These are phyloP conservation scores for Theretra japonica DNA, from an alignment of 2,888 invertebrate genomes.

Conservation along the genomic window DNA sequence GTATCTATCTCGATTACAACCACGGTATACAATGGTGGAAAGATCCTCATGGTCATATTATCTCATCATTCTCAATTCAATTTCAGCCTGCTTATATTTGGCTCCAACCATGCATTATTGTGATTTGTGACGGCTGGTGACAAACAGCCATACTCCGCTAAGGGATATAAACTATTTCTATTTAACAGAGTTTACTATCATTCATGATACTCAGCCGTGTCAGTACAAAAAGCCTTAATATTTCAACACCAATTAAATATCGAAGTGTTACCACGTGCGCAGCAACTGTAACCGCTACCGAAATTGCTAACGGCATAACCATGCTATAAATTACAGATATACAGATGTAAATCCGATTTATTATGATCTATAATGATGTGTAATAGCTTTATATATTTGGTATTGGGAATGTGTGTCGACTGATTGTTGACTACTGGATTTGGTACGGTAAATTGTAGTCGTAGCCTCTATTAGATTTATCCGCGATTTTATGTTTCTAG, in stretches of 20 bases:
- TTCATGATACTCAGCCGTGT: too few species aligned
- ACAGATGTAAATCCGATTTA: conserved; percentile 15
- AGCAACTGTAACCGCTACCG: conserved; percentile 18
- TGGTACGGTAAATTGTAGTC: background rate
- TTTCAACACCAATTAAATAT: background rate
- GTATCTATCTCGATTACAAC: too few species aligned
- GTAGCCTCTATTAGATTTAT: background rate
- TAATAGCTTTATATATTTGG: conserved; percentile 15
- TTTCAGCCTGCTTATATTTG: too few species aligned
- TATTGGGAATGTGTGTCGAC: background rate
- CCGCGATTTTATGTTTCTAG: background rate
- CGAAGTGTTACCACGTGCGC: conserved; percentile 1
- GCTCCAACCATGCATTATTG: too few species aligned
- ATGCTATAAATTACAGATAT: conserved; percentile 19
- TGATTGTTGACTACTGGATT: background rate
- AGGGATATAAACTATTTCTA: too few species aligned
- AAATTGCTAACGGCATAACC: conserved; percentile 17
- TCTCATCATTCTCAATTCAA: too few species aligned
- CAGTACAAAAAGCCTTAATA: background rate
- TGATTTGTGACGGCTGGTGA: too few species aligned
- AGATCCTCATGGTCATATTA: too few species aligned
- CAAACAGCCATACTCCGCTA: too few species aligned
- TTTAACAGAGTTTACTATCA: too few species aligned
- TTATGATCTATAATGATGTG: conserved; percentile 6
- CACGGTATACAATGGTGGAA: background rate